Evolutionary conservation across 2,113 vertebrate species (phyloP).

Genomic region (Phylloscopus trochiloides): DNA sequence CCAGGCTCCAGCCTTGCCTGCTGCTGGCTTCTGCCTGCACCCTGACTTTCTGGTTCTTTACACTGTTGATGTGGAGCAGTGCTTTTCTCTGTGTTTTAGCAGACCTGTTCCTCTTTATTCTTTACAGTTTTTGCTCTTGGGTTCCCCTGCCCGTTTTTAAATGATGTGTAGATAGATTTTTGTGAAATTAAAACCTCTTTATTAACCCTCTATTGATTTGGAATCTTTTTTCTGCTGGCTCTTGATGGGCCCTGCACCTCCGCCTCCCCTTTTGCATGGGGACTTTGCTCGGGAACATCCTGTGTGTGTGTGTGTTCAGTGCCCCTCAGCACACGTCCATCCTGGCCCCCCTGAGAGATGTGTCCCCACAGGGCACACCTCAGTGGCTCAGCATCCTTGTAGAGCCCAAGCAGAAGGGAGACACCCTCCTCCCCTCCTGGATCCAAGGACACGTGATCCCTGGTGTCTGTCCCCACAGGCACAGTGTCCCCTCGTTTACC

Average conservation of each 20-base stretch:
- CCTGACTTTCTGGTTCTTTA: constrained; percentile 55
- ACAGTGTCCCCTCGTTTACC: neutral
- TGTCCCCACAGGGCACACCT: rapidly evolving
- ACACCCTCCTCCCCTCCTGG: neutral
- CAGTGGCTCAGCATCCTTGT: neutral
- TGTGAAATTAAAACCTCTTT: constrained; percentile 80
- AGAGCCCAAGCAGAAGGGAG: neutral
- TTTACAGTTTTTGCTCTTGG: constrained; percentile 63
- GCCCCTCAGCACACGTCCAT: rapidly evolving
- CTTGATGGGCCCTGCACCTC: neutral
- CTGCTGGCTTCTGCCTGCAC: neutral
- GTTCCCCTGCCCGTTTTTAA: constrained; percentile 70
- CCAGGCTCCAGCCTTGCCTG: neutral
- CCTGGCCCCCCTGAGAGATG: rapidly evolving
- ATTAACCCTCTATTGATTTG: constrained; percentile 65
- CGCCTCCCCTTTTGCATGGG: rapidly evolving
- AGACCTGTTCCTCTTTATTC: constrained; percentile 76
- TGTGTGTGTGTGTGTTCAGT: neutral
- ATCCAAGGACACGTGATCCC: neutral
- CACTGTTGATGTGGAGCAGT: constrained; percentile 69
- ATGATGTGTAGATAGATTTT: constrained; percentile 72
- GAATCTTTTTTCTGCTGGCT: constrained; percentile 40
- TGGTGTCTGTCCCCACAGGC: neutral
- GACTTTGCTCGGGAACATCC: neutral
- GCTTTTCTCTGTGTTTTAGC: constrained; percentile 83